Evolutionary conservation across 2,888 invertebrate species (phyloP), one percentile per base, ranked within the genome.

Genomic region (Bombylius discolor): DNA sequence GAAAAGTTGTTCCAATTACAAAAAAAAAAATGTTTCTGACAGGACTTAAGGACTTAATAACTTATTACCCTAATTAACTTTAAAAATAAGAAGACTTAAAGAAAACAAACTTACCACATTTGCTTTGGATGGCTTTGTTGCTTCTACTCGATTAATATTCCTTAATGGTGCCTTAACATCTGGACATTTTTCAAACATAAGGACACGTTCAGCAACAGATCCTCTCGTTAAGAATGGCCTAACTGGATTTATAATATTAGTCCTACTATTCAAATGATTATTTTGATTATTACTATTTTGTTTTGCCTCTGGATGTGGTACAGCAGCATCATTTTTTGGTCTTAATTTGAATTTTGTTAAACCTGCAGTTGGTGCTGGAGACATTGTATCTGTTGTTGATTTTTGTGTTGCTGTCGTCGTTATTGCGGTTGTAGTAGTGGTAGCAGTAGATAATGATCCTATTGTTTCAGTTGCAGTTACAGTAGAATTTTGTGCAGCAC

Each of bases 181-280:
- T 45, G 90, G 92, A 67, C 91, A 90, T 72, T 88, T 84, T 74
- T 93, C 93, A 70, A 93, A 93, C 74, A 92, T 89, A 61, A 92
- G 80, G 60, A 92, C 92, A 51, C 92, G 78, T 69, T 93, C 93
- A 33, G 92, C 92, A 4, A 93, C 93, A 6, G 92, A 92, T 33
- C 92, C 93, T 58, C 92, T 81, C 47, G 91, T 90, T 54, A 92
- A 78, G 73, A 91, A 90, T 14, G 90, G 90, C 52, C 89, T 78
- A 56, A 90, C 86, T 7, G 91, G 89, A 69, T 81, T 84, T 63
- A 73, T 67, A 52, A 73, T 68, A 55, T 58, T 58, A 60, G 52
- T 71, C 66, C n/a, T 71, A 68, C 53, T 57, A 5, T 76, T 75
- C 9, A 63, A 79, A 65, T 64, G 79, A 67, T 65, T 80, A 68